Conservation (phyloP, 2,797 vertebrate genomes). For the Phoebastria nigripes region DNA sequence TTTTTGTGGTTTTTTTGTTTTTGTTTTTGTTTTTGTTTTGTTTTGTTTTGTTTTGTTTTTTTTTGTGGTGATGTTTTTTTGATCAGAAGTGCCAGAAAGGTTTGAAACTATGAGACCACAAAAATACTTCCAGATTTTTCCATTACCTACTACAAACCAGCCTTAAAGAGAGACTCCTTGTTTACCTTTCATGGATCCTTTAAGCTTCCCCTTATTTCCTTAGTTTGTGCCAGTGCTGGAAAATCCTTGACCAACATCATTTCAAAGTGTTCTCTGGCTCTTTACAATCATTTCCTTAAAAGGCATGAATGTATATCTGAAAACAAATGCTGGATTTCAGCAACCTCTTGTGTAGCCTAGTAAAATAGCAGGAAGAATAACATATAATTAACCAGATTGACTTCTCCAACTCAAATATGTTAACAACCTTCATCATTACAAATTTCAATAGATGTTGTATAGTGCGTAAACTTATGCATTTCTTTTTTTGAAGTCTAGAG, state of each 20-base stretch:
- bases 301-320: not conserved
- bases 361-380: constrained; percentile 52
- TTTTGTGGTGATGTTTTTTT: not conserved
- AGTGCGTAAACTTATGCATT: not conserved
- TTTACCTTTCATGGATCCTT: not conserved
- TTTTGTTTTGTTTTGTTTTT: too few relatives aligned
- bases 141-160: not conserved
- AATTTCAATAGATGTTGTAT: not conserved
- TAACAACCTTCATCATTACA: not conserved
- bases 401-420: not conserved
- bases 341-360: constrained; percentile 58
- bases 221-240: not conserved
- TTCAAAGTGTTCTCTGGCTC: not conserved
- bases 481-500: not conserved
- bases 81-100: not conserved
- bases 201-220: not conserved
- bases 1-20: not conserved
- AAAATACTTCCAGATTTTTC: not conserved
- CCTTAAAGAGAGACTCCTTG: not conserved
- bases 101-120: not conserved
- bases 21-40: too few relatives aligned
- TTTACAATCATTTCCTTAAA: not conserved
- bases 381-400: not conserved
- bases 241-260: not conserved
- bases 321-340: constrained; percentile 57